These are phyloP conservation scores for Fukomys damarensis DNA, from an alignment of 2,113 vertebrate species.

Conservation along the genomic window DNA sequence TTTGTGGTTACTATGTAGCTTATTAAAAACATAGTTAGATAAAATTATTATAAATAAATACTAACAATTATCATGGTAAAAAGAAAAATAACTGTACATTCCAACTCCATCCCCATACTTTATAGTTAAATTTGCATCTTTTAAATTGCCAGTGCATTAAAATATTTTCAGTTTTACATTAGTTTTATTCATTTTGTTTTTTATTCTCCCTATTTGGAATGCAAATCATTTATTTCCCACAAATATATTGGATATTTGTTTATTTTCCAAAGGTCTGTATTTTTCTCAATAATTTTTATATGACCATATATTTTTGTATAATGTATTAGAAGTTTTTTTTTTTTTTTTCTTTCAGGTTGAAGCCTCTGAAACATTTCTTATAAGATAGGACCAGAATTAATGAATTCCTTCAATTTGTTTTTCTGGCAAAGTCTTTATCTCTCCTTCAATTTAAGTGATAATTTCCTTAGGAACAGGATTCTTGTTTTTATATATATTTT, in stretches of 20 bases:
- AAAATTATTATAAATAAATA: neutral
- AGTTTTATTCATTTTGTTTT: neutral
- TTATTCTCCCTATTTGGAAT: neutral
- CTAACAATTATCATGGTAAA: neutral
- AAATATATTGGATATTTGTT: neutral
- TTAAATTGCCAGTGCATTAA: neutral
- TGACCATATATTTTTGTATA: neutral
- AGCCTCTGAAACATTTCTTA: neutral
- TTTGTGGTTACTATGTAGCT: neutral
- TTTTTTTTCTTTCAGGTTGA: neutral
- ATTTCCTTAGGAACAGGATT: neutral
- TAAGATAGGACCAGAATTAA: neutral
- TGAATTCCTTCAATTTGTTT: neutral
- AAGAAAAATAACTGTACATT: neutral
- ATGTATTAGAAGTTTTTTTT: neutral
- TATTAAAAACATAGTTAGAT: neutral
- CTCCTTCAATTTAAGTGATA: neutral
- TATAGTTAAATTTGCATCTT: neutral
- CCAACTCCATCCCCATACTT: neutral
- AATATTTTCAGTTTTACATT: neutral
- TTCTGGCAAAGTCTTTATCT: too few species aligned
- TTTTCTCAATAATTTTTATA: neutral
- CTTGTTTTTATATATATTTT: neutral
- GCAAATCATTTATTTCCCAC: neutral
- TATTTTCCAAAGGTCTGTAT: neutral